Conservation (phyloP, 2,888 invertebrate genomes). For the Metacarcinus magister region DNA sequence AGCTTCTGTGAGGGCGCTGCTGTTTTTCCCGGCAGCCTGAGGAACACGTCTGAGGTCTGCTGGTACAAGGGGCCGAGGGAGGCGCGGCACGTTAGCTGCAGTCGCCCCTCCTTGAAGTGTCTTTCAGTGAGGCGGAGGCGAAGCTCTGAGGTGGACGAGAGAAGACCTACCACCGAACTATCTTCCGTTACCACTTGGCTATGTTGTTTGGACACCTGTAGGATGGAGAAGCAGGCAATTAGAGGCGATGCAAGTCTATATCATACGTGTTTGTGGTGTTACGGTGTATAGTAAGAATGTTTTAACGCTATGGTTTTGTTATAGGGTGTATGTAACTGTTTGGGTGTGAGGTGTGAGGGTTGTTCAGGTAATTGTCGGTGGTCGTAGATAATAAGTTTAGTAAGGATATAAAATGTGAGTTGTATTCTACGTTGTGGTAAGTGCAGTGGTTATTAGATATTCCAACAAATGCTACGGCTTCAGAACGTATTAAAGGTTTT, state of each 20-base stretch:
- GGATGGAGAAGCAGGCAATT: background rate
- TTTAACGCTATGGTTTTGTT: background rate
- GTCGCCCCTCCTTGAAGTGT: conserved; percentile 63
- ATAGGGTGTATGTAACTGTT: background rate
- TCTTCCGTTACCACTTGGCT: background rate
- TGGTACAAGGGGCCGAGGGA: conserved; percentile 61
- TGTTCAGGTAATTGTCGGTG: background rate
- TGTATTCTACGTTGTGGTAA: background rate
- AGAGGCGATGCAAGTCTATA: background rate
- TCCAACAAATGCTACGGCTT: conserved; percentile 11
- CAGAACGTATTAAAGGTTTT: conserved; percentile 32
- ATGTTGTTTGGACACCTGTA: conserved; percentile 57
- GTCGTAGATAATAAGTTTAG: background rate
- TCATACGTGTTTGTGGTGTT: background rate
- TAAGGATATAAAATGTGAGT: background rate
- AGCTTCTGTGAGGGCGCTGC: conserved; percentile 71
- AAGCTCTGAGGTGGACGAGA: conserved; percentile 64
- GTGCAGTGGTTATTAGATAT: conserved; percentile 3
- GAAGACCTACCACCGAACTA: background rate
- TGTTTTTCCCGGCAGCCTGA: conserved; percentile 64
- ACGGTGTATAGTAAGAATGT: background rate
- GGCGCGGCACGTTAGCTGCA: conserved; percentile 65
- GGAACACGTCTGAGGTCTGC: conserved; percentile 34
- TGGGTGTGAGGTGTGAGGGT: background rate
- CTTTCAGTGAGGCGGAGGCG: conserved; percentile 32